A percentile compares a stretch with the other conserved stretches of the same genome.
phyloP scores from a whole-genome alignment of 2,797 vertebrate species.

The Leptodactylus fallax region DNA sequence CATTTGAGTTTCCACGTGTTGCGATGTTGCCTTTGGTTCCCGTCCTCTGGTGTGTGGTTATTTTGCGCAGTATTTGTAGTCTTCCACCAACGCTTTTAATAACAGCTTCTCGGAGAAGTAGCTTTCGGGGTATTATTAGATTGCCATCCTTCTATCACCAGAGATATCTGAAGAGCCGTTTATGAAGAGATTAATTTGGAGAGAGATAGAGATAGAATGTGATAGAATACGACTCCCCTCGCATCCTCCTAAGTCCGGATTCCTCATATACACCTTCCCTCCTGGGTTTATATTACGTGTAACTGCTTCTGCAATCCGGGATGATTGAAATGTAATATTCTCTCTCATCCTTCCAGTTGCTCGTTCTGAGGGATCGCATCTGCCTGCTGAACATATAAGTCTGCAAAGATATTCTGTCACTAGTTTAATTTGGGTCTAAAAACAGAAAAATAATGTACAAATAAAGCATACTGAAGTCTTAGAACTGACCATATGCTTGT shows the following conservation, averaged over 20 bases:
- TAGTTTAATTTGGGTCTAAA: no score
- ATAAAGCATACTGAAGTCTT: no score
- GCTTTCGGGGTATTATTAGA: slow-evolving; percentile 47
- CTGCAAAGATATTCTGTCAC: not conserved
- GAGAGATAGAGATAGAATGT: not conserved
- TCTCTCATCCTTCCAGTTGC: not conserved
- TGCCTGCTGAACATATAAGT: not conserved
- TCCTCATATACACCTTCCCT: slow-evolving; percentile 1
- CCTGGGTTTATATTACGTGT: slow-evolving; percentile 1
- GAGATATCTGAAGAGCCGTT: slow-evolving; percentile 40
- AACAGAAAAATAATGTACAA: no score
- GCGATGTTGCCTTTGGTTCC: not conserved
- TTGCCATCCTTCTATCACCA: slow-evolving; percentile 39
- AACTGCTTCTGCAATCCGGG: slow-evolving; percentile 3
- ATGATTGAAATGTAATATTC: slow-evolving; percentile 22
- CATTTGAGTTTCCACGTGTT: not conserved
- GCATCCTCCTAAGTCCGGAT: not conserved
- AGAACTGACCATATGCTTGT: no score
- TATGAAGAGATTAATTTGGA: slow-evolving; percentile 46
- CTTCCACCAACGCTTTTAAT: slow-evolving; percentile 26
- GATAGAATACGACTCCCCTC: slow-evolving; percentile 12
- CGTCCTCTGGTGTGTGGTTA: not conserved
- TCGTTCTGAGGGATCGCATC: no score
- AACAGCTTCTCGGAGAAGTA: slow-evolving; percentile 31
- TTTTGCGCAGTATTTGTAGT: not conserved